Base-by-base conservation (phyloP, 2,888 invertebrate genomes). In the Heliconius cydno region DNA sequence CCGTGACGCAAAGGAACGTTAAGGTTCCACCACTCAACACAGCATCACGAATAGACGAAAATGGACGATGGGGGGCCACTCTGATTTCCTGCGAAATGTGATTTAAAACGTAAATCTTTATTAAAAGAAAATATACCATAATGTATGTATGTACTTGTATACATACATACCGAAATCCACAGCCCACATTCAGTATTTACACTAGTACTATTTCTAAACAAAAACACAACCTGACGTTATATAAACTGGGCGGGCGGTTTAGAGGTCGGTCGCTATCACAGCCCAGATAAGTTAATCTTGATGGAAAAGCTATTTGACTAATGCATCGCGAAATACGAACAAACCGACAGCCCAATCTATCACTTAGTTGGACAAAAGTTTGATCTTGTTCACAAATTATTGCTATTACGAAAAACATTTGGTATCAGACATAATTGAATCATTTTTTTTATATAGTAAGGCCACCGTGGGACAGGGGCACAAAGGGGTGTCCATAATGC, bases 271-370 rank as follows among this genome's bases (percentile, higher is more conserved):
- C 82, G 84, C 86, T 87, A 87, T 89, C 88, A 87, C 83, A 83
- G 81, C 79, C 85, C 84, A 86, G 90, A 90, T 88, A 90, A 88
- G 89, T 89, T 90, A 89, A 92, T 91, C 90, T 90, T 90, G 91
- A 91, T 91, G 87, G 90, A 90, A 90, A 91, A 90, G 86, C 90
- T 89, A 90, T 91, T 90, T 87, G 88, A 87, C 89, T 91, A 90
- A 91, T 91, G 90, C 90, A 89, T 81, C 70, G 86, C 82, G 84
- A 85, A 85, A 85, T 85, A 85, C 84, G 85, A 82, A 83, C 79
- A 78, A 73, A 80, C 77, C 60, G 83, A 79, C 83, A 80, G 84
- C 81, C 80, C 87, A 82, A 88, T 90, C 87, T 86, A 89, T 90
- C 89, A 89, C 87, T 89, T 86, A 87, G 83, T 81, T 80, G 84